Conservation (phyloP, 1,140 invertebrate genomes). For the Bombus difficillimus region DNA sequence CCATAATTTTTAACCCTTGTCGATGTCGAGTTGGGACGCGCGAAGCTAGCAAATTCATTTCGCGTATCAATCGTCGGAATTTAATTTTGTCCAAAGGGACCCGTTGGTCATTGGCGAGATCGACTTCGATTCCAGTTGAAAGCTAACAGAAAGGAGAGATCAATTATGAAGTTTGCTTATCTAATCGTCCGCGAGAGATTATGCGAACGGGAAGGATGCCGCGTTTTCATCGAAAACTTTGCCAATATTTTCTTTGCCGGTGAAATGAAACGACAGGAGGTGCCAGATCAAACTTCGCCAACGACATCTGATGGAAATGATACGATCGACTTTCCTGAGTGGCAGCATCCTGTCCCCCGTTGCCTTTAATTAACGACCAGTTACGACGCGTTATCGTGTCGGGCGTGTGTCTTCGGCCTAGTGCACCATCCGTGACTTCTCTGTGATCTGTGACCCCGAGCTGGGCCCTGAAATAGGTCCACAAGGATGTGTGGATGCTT, state of each 20-base stretch:
- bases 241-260: constrained; percentile 55
- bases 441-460: not conserved
- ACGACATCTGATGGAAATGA: not conserved
- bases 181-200: constrained; percentile 59
- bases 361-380: constrained; percentile 51
- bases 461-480: not conserved
- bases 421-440: not conserved
- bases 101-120: not conserved
- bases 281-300: constrained; percentile 40
- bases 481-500: not conserved
- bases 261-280: constrained; percentile 12
- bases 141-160: not conserved
- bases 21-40: not conserved
- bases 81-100: constrained; percentile 17
- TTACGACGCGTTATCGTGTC: constrained; percentile 5
- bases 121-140: not conserved
- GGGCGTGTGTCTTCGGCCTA: not conserved
- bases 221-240: constrained; percentile 45
- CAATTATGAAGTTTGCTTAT: constrained; percentile 61
- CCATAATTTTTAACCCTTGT: not conserved
- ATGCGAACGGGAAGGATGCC: constrained; percentile 9
- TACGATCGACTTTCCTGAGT: constrained; percentile 8
- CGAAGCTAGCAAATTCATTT: not conserved
- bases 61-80: constrained; percentile 20
- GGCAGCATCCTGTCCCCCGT: not conserved